Percentiles rank a stretch among this genome's conserved stretches.
Conservation (phyloP, 2,888 invertebrate genomes). For the Cerastis leucographa region DNA sequence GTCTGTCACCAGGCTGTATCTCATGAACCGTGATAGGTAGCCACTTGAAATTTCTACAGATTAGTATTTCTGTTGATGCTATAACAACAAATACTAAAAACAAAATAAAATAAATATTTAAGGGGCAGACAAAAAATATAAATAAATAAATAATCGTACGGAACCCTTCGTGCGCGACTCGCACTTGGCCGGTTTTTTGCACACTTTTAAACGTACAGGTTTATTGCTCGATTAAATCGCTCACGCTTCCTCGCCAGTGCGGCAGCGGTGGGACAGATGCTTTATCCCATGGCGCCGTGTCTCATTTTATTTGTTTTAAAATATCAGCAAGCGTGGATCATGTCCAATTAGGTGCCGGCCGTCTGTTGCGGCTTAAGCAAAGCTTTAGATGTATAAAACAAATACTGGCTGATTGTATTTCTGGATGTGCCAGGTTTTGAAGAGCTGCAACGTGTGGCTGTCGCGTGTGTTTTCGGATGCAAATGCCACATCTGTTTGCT, state of each 20-base stretch:
- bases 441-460: slow-evolving; percentile 17
- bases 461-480: not conserved
- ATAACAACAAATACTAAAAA: no score
- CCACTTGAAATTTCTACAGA: no score
- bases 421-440: slow-evolving; percentile 27
- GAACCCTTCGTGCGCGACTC: no score
- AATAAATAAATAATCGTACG: no score
- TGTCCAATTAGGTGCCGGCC: slow-evolving; percentile 64
- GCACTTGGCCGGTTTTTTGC: no score
- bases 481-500: slow-evolving; percentile 24
- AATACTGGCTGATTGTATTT: slow-evolving; percentile 47
- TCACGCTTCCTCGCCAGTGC: no score
- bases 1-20: no score
- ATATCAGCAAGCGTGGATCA: slow-evolving; percentile 64
- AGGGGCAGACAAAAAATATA: no score
- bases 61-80: no score
- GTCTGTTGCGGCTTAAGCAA: slow-evolving; percentile 48
- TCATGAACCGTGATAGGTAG: no score
- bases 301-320: slow-evolving; percentile 60
- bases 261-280: not conserved
- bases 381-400: slow-evolving; percentile 51
- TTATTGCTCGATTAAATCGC: not conserved
- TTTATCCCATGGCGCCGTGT: slow-evolving; percentile 58
- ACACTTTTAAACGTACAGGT: no score
- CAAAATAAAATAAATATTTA: no score